Evolutionary conservation across 2,888 invertebrate genomes (phyloP), one percentile per base, ranked within the genome.

Genomic region (Drosophila flavopinicola): DNA sequence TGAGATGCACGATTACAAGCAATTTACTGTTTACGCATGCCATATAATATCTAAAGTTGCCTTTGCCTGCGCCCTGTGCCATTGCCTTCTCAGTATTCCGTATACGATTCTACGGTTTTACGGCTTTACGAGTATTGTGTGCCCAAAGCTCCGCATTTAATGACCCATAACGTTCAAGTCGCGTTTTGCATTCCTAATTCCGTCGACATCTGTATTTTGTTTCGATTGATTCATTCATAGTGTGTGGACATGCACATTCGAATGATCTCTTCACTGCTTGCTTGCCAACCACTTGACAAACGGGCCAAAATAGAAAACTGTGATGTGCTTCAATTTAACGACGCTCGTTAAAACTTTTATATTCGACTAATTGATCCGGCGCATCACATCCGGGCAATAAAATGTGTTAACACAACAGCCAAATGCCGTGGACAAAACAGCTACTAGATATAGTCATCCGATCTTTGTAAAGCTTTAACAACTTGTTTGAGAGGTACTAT

Each of bases 21-120:
- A 77, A 79, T 79, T 79, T 84, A 79, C 78, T 71, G 77, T 79
- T 84, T 60, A 84, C 68, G 75, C 72, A 68, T 79, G 57, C 77
- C 84, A 75, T 78, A 79, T 74, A 74, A 66, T 63, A 64, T 59
- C 67, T 47, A 57, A 70, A 53, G 58, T 48, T 57, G 60, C 54
- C 54, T 49, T 59, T 52, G 59, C 37, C 20, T 20, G 2, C 4
- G 20, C 20, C n/a, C n/a, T n/a, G n/a, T n/a, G n/a, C n/a, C n/a
- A n/a, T n/a, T n/a, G n/a, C n/a, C n/a, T n/a, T n/a, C n/a, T n/a
- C n/a, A n/a, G 25, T 35, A 25, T 58, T 33, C 30, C 24, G 25
- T 35, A n/a, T 24, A 38, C 25, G 17, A 39, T 15, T 42, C 33
- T 20, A 13, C 15, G n/a, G 20, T 29, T 64, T 24, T 61, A n/a